Evolutionary conservation across 2,797 vertebrate genomes (phyloP), one percentile per base, ranked within the genome.

Genomic region (Hyperoplus immaculatus): DNA sequence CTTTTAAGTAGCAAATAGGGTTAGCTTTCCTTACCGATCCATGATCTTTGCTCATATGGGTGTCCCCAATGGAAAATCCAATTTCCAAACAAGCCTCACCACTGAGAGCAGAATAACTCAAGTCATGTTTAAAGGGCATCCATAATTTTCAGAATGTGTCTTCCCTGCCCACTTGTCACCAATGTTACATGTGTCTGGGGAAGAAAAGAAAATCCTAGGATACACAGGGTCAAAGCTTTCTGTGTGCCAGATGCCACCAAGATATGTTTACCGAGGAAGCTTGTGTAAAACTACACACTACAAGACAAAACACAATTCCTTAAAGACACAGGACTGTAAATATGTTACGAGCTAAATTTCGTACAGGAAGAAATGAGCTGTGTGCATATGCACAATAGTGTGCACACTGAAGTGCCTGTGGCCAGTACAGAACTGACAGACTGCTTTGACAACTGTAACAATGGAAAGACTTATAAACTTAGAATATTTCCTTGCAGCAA

Each of bases 341-440:
- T 67, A 63, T 66, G 59, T 59, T 58, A 55, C 6, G 42, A 78
- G 69, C 62, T 78, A 4, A 53, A 64, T 75, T 57, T 81, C 29
- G 64, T 12, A 73, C 21, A 56, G 50, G 70, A 45, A 59, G 21
- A 73, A 70, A 70, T 64, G 10, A 70, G 21, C 13, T 51, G 65
- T 21, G 56, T 55, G 73, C 67, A 41, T 62, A 69, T 71, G 61
- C 60, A 84, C 62, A 65, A 59, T 42, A 84, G 59, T 59, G 59
- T 70, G 71, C 68, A 77, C 57, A 64, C 70, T 80, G 71, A 83
- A 82, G 77, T 72, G 78, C 67, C 69, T 60, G 49, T 80, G 74
- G 43, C 72, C 62, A 69, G 51, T 70, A 41, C 81, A 65, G 60
- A 74, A 75, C 18, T 58, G 72, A 77, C 63, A 15, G 68, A 68